Evolutionary conservation across 2,113 vertebrate species (phyloP).

Genomic region (Tautogolabrus adspersus): DNA sequence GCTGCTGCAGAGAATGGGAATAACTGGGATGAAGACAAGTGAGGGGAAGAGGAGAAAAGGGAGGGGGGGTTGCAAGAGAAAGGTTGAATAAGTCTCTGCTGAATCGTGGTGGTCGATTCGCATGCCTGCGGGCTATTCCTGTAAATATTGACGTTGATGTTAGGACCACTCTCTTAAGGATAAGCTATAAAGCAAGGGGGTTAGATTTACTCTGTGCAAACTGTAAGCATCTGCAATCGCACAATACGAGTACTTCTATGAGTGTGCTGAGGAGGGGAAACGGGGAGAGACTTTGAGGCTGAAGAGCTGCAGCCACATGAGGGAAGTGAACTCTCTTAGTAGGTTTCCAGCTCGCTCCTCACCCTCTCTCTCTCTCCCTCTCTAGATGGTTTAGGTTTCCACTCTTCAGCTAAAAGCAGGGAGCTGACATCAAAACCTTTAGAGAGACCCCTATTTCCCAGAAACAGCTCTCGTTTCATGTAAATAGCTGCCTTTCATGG

Average conservation of each 20-base stretch:
- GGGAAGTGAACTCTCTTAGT: conserved; percentile 60
- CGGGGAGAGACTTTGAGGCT: conserved; percentile 61
- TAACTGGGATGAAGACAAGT: conserved; percentile 59
- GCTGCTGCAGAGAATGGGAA: conserved; percentile 51
- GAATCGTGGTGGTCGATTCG: conserved; percentile 77
- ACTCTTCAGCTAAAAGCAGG: conserved; percentile 74
- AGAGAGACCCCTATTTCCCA: conserved; percentile 73
- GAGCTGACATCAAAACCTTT: conserved; percentile 79
- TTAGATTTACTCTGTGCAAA: conserved; percentile 68
- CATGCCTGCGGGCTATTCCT: conserved; percentile 78
- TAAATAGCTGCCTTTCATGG: conserved; percentile 74
- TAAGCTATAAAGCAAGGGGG: conserved; percentile 72
- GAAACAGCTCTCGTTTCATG: conserved; percentile 76
- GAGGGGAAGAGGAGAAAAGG: conserved; percentile 21
- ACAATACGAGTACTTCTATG: conserved; percentile 28
- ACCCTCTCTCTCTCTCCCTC: conserved; percentile 42
- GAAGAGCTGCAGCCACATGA: conserved; percentile 59
- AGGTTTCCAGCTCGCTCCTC: conserved; percentile 59
- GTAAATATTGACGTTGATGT: conserved; percentile 83
- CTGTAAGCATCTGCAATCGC: conserved; percentile 66
- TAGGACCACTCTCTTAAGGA: conserved; percentile 81
- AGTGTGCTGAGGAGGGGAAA: conserved; percentile 43
- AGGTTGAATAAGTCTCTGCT: conserved; percentile 71
- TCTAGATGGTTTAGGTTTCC: conserved; percentile 74
- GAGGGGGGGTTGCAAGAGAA: conserved; percentile 41